A percentile compares a stretch with the other conserved stretches of the same genome.
phyloP scores from a whole-genome alignment of 2,797 vertebrate genomes.

The Argya squamiceps region DNA sequence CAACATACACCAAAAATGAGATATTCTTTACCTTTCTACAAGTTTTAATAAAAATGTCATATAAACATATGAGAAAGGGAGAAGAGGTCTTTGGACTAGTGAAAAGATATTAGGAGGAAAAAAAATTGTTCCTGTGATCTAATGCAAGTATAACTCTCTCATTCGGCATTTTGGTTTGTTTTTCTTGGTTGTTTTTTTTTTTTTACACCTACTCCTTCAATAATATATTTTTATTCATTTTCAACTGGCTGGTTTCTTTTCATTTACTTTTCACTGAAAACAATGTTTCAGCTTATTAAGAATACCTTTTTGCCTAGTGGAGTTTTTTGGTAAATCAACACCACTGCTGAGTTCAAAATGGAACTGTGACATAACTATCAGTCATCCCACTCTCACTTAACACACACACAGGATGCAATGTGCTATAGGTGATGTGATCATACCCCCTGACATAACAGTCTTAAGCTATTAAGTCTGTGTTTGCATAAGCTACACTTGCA shows the following conservation, averaged over 20 bases:
- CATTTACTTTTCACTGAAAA: neutral
- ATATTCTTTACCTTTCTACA: neutral
- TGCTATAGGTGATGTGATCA: neutral
- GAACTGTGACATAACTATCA: neutral
- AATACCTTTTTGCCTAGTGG: neutral
- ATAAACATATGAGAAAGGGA: neutral
- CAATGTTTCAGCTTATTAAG: neutral
- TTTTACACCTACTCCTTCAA: neutral
- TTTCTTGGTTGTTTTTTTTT: too few relatives aligned
- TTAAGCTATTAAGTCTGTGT: neutral
- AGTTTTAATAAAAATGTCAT: neutral
- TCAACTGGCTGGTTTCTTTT: neutral
- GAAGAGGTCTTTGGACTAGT: neutral
- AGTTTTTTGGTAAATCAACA: neutral
- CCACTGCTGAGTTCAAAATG: neutral
- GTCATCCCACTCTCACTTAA: neutral
- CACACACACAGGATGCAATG: fast-evolving
- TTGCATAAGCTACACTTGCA: neutral
- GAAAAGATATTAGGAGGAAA: neutral
- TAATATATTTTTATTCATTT: neutral
- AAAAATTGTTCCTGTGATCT: neutral
- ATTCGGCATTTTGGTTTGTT: neutral
- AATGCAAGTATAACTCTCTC: neutral
- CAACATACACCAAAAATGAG: neutral
- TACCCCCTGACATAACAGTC: neutral